Percentiles rank a stretch among this genome's conserved stretches.
Conservation (phyloP, 2,113 vertebrate genomes). For the Melanocharis versteri region DNA sequence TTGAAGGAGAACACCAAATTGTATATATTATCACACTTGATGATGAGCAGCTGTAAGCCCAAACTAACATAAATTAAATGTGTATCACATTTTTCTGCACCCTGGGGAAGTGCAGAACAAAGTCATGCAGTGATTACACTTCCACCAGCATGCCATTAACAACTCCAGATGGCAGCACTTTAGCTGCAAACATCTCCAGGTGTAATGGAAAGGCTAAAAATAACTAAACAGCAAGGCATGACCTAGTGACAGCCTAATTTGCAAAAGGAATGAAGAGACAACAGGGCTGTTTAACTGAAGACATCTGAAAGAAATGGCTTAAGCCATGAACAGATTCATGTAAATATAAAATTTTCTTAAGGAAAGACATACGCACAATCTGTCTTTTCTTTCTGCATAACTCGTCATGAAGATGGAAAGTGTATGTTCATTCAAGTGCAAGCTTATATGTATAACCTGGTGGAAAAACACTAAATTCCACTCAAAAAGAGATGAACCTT, state of each 20-base stretch:
- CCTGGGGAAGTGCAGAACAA: constrained; percentile 43
- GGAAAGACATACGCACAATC: not conserved
- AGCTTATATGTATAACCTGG: not conserved
- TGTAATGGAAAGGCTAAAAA: constrained; percentile 58
- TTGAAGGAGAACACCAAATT: constrained; percentile 41
- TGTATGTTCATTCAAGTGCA: not conserved
- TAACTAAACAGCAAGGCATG: constrained; percentile 40
- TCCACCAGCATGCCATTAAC: constrained; percentile 62
- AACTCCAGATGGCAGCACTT: constrained; percentile 70
- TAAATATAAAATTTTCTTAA: not conserved
- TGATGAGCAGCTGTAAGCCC: constrained; percentile 52
- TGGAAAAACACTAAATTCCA: not conserved
- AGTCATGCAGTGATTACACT: constrained; percentile 57
- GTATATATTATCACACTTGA: constrained; percentile 50
- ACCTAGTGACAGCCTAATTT: constrained; percentile 45
- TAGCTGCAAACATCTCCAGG: constrained; percentile 55
- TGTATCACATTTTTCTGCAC: constrained; percentile 48
- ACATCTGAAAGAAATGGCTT: not conserved
- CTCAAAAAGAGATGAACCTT: not conserved
- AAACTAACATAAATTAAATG: constrained; percentile 68
- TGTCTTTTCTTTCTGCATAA: not conserved
- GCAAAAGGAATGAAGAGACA: constrained; percentile 25
- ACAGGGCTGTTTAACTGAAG: not conserved
- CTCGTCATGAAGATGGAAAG: not conserved
- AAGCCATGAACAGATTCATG: not conserved